Evolutionary conservation across 2,797 vertebrate species (phyloP).

Genomic region (Sebastes cheni): DNA sequence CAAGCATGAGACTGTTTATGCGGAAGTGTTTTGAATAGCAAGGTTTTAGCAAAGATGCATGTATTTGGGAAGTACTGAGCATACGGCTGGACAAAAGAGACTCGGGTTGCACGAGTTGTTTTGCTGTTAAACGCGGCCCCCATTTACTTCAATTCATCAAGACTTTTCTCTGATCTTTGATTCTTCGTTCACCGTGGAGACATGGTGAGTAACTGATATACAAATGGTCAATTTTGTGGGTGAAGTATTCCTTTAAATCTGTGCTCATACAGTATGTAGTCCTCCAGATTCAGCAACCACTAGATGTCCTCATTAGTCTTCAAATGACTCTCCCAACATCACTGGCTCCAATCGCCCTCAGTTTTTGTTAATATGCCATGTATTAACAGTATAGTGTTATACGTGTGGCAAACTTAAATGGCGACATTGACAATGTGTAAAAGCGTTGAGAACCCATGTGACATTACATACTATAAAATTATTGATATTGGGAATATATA

Average conservation of each 20-base stretch:
- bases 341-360: neutral
- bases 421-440: neutral
- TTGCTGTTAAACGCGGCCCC: too few relatives aligned
- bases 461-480: neutral
- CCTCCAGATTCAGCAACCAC: conserved; percentile 55
- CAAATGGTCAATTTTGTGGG: neutral
- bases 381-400: neutral
- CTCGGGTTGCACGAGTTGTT: too few relatives aligned
- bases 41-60: accelerated
- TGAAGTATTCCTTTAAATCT: neutral
- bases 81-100: too few relatives aligned
- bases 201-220: neutral
- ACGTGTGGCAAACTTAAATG: neutral
- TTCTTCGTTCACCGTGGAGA: too few relatives aligned
- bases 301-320: conserved; percentile 75
- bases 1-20: too few relatives aligned
- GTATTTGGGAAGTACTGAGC: too few relatives aligned
- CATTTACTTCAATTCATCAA: too few relatives aligned
- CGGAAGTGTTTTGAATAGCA: too few relatives aligned
- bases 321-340: conserved; percentile 24
- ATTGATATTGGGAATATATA: neutral
- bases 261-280: neutral
- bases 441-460: neutral
- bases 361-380: conserved; percentile 4
- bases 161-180: too few relatives aligned